Base-by-base conservation (phyloP, 2,888 invertebrate species). In the Pachymerium ferrugineum region DNA sequence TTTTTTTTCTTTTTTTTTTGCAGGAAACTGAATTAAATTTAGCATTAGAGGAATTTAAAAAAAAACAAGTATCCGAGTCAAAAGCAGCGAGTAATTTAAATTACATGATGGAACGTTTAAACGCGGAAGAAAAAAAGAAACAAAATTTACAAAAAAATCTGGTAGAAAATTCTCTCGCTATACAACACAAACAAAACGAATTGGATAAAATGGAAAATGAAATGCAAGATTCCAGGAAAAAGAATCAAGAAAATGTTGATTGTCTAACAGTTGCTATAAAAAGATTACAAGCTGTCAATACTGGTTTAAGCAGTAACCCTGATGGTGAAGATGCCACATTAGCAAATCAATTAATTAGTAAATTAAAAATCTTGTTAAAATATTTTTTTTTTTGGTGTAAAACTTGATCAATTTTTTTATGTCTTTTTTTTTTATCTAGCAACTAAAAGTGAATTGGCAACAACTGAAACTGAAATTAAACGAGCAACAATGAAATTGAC, bases 271-370 rank as follows among this genome's bases (percentile, higher is more conserved):
- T 85, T 35, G 93, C 95, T 0, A 91, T 94, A 83, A 88, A 88
- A 77, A 88, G 88, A 77, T 92, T 90, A 79, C 90, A 97, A 80
- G 94, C 94, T 22, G 88, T 95, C 47, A 91, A 89, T 79, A 87
- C 91, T 33, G 97, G 97, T 10, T 85, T 91, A 78, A 87, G 90
- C 47, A 89, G 91, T 72, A 90, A 89, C 77, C 91, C 89, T 19
- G 88, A 89, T 76, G 93, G 93, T 0, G 82, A 84, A 75, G 87
- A 88, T 79, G 90, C 91, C 35, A 92, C 96, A 0, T 85, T 97
- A 73, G 92, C 93, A 81, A 93, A 94, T 77, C 95, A 95, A 81
- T 86, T 97, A 22, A 94, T 94, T 82, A 88, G 90, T 90, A 80
- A 80, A 82, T 77, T 16, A 19, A 12, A 62, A 16, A 62, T n/a